Percentiles rank a stretch among this genome's conserved stretches.
Evolutionary conservation across 92 coral and sea anemone species (phyloP).

Genomic region (Epizoanthus ramosus): DNA sequence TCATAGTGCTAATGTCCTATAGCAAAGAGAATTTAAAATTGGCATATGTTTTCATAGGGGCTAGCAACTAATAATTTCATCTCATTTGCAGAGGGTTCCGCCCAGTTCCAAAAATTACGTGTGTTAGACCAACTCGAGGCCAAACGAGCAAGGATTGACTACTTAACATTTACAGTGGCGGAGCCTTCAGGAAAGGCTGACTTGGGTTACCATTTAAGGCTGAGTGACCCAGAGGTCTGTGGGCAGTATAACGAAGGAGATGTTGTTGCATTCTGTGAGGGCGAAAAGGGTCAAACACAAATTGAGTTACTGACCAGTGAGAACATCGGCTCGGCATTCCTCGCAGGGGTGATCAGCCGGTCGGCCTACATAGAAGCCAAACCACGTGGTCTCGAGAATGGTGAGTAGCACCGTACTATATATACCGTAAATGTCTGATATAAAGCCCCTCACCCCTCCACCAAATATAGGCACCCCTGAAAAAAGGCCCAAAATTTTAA

Average conservation of each 20-base stretch:
- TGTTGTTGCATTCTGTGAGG: conserved; percentile 89
- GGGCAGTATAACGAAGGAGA: conserved; percentile 91
- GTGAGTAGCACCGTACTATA: conserved; percentile 26
- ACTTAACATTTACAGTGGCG: conserved; percentile 58
- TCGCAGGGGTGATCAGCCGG: conserved; percentile 91
- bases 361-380: conserved; percentile 92
- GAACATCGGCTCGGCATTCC: conserved; percentile 74
- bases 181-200: conserved; percentile 68
- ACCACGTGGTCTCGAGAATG: conserved; percentile 54
- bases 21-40: neutral
- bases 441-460: too few relatives aligned
- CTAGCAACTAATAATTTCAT: neutral
- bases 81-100: conserved; percentile 20
- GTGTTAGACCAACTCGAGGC: conserved; percentile 88
- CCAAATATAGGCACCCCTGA: too few relatives aligned
- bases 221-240: conserved; percentile 67
- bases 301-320: conserved; percentile 72
- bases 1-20: too few relatives aligned
- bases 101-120: conserved; percentile 59
- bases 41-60: neutral
- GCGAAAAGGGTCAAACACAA: conserved; percentile 68
- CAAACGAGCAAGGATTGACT: conserved; percentile 80
- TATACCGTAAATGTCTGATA: too few relatives aligned
- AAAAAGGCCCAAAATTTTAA: too few relatives aligned
- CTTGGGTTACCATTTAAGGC: conserved; percentile 85